These are phyloP conservation scores for Mnemiopsis leidyi DNA, from an alignment of 37 sponge, comb jelly and placozoan genomes.

Conservation along the genomic window DNA sequence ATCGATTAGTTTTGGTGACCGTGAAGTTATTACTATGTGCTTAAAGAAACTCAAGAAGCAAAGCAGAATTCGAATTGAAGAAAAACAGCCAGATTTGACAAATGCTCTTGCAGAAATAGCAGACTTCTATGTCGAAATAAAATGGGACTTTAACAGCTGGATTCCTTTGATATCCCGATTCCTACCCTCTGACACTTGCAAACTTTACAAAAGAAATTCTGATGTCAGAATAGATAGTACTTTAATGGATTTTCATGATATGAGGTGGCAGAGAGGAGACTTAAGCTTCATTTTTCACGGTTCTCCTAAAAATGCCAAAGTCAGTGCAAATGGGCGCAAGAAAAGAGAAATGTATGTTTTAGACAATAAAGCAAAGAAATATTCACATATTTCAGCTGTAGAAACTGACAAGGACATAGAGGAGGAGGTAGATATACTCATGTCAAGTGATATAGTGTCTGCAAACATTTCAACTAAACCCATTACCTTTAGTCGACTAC, in stretches of 20 bases:
- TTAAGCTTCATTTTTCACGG: conserved; percentile 89
- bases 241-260: conserved; percentile 82
- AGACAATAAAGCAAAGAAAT: conserved; percentile 76
- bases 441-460: conserved; percentile 82
- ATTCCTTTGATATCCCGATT: conserved; percentile 84
- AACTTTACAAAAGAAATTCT: conserved; percentile 76
- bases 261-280: conserved; percentile 86
- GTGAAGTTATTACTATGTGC: conserved; percentile 71
- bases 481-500: conserved; percentile 76
- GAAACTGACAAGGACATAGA: conserved; percentile 70
- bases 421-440: conserved; percentile 81
- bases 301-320: conserved; percentile 41
- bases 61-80: conserved; percentile 37
- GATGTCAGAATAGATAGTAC: conserved; percentile 77
- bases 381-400: conserved; percentile 22
- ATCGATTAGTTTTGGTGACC: conserved; percentile 86
- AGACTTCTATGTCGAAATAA: conserved; percentile 87
- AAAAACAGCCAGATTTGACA: conserved; percentile 44
- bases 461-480: conserved; percentile 89
- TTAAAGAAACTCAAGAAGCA: conserved; percentile 59
- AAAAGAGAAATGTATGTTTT: conserved; percentile 73
- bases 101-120: conserved; percentile 70
- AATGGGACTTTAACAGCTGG: conserved; percentile 89
- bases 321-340: conserved; percentile 3
- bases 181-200: conserved; percentile 82